These are phyloP conservation scores for Bos indicus DNA, from an alignment of 2,113 vertebrate genomes.

Conservation along the genomic window DNA sequence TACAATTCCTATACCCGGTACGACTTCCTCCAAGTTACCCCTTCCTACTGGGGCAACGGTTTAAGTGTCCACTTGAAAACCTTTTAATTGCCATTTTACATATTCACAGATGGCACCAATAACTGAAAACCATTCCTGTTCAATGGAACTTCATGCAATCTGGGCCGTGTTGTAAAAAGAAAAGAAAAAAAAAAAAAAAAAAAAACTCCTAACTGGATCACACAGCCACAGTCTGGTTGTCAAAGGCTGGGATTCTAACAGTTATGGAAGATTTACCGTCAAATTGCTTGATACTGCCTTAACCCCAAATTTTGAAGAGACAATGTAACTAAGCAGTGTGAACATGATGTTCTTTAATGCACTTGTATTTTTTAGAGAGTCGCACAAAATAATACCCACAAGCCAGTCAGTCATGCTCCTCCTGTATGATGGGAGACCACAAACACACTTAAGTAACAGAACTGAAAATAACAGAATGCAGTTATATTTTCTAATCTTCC, in stretches of 20 bases:
- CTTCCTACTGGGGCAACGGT: background rate
- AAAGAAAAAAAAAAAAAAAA: too few relatives aligned
- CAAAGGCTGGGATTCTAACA: background rate
- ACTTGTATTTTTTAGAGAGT: background rate
- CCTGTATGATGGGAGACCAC: background rate
- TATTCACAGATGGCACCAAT: background rate
- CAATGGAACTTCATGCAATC: background rate
- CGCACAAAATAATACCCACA: background rate
- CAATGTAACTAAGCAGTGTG: background rate
- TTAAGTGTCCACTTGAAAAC: background rate
- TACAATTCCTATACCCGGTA: background rate
- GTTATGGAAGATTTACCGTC: background rate
- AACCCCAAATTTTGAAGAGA: background rate
- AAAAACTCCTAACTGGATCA: background rate
- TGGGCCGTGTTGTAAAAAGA: background rate
- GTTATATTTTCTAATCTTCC: background rate
- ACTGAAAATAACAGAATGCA: background rate
- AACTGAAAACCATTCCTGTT: background rate
- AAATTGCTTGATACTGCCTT: background rate
- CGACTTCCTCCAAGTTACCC: fast-evolving
- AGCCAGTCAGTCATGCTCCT: background rate
- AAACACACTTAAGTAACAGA: background rate
- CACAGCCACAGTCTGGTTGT: background rate
- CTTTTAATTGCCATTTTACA: too few relatives aligned
- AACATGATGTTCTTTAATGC: background rate